Evolutionary conservation across 2,888 invertebrate species (phyloP), one percentile per base, ranked within the genome.

Genomic region (Ceramica pisi): DNA sequence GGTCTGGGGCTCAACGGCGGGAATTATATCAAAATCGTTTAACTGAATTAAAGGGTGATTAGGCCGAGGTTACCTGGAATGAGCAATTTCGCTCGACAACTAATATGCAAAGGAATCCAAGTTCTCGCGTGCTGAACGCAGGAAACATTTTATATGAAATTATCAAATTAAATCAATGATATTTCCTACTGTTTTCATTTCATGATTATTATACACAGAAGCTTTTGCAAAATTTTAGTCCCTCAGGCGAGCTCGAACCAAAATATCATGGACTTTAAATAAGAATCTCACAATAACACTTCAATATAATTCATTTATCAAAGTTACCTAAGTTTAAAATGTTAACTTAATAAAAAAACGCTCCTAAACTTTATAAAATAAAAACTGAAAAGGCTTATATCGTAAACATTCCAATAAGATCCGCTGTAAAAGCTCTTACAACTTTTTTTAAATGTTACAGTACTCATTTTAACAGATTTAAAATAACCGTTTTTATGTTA

Each of bases 11-110:
- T 82, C 88, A 87, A 88, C 89, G 90, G 89, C 88, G 84, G 90
- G 90, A 94, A 93, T 95, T 93, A 94, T 92, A 92, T 90, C 87
- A 90, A 92, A 94, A 94, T 84, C 93, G 92, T 92, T 94, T 94
- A 94, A 89, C 90, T 90, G 89, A 91, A 94, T 92, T 92, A 92
- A 90, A 88, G 86, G 89, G 82, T 88, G 89, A 92, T 92, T 90
- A 89, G 84, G 78, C 83, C 67, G 56, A 67, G 63, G 84, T 90
- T 94, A 93, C 90, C 84, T 84, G 87, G 91, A 92, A 93, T 88
- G 75, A 85, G 88, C 86, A 90, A 90, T 91, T 92, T 88, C 71
- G 80, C 76, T 84, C 78, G 68, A 85, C 41, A 64, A 56, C 71
- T 50, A 75, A 74, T 63, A 74, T 57, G 59, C 62, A 73, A 62